Conservation (phyloP, 1,140 invertebrate species). For the Lamellibrachia luymesi region DNA sequence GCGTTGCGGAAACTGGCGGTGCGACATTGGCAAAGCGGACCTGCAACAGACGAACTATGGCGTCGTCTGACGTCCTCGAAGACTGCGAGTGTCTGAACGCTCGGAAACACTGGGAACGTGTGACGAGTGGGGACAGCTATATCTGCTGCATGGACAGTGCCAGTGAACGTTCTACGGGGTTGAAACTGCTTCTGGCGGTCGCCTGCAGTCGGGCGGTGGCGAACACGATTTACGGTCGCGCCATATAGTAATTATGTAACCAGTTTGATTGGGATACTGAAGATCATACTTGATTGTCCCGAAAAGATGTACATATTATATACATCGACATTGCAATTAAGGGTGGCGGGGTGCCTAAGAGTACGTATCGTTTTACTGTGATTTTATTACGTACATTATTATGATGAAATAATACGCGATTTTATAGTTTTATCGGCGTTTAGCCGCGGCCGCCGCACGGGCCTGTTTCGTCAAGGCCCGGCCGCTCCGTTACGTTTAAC, state of each 20-base stretch:
- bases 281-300: no score
- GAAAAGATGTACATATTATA: not conserved
- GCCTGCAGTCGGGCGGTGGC: not conserved
- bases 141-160: not conserved
- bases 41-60: not conserved
- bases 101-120: not conserved
- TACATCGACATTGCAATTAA: conserved; percentile 1
- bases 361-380: not conserved
- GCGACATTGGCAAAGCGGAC: not conserved
- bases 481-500: not conserved
- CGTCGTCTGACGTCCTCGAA: not conserved
- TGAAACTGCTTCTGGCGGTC: not conserved
- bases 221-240: not conserved
- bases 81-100: not conserved
- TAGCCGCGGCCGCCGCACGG: not conserved
- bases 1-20: not conserved
- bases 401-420: not conserved
- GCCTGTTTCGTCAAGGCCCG: not conserved
- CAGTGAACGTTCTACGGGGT: not conserved
- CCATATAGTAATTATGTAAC: not conserved
- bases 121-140: not conserved
- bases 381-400: not conserved
- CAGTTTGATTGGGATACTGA: not conserved
- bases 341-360: not conserved
- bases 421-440: not conserved